Base-by-base conservation (phyloP, 2,113 vertebrate species). In the Thunnus thynnus region DNA sequence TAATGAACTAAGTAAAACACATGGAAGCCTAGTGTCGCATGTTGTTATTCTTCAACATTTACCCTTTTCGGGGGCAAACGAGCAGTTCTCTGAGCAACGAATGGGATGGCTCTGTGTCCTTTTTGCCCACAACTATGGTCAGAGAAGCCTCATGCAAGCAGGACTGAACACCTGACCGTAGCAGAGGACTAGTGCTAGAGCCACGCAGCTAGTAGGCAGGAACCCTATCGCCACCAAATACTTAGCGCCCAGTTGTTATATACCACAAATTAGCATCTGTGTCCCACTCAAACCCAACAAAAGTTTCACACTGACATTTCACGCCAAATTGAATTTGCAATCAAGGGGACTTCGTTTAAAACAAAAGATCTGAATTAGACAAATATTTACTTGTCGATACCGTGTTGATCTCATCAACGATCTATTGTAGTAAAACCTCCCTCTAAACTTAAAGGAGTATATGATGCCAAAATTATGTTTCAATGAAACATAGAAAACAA, bases 21-120 rank as follows among this genome's bases (percentile, higher is more conserved):
- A 65, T 71, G 85, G 86, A 90, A 89, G 88, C 86, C 81, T 78
- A 76, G 70, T 89, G 83, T 90, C 90, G 77, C 81, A 88, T 74
- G 65, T 70, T 57, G 73, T 69, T 20, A 72, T 63, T 82, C 63
- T 25, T 80, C 64, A 72, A 89, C 16, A 65, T 70, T 22, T 20
- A 70, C 30, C 71, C 61, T 17, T 13, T 46, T 51, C 27, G 16
- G 30, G 32, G 22, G 46, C 13, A 48, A 65, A 80, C 56, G 58
- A 78, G 41, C 63, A 73, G 68, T 60, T 84, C 18, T 67, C 64
- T 75, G 55, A 80, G 78, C 62, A 78, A 67, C 32, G 20, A 71
- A 76, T 54, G 22, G 50, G 50, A 66, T 56, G 78, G 48, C 44
- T 86, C 69, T 44, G n/a, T 83, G 84, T 81, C 70, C 27, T 74